Evolutionary conservation across 2,888 invertebrate genomes (phyloP), one percentile per base, ranked within the genome.

Genomic region (Laothoe populi): DNA sequence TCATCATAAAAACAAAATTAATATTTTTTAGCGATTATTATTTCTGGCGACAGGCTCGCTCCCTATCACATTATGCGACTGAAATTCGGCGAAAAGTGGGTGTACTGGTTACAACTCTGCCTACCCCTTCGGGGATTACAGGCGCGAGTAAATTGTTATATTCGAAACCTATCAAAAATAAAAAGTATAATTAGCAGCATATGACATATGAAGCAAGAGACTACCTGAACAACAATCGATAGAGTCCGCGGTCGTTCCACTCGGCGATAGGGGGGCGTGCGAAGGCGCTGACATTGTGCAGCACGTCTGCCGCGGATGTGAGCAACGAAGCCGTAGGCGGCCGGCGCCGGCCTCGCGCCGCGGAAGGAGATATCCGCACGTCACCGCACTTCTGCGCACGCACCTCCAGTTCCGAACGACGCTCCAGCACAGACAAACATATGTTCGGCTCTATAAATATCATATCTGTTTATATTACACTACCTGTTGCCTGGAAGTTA

Each of bases 241-340:
- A 91, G 1, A 92, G 65, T 31, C 91, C 92, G 49, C 75, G 77
- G 53, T 88, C 89, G 64, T 90, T 91, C 90, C 92, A 92, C 21
- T 67, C 70, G 61, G 81, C 82, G 4, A 90, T 74, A 0, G 90
- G 90, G 42, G 86, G 86, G 35, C 73, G 74, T 13, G 72, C 70
- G 64, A 86, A 87, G 1, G 71, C 79, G 66, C 77, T 78, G 19
- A 87, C 68, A 63, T 92, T 92, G 63, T 85, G 81, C 3, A 92
- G 62, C 2, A 82, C 81, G 42, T 88, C 84, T 0, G 90, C 85
- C 13, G 86, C 24, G 0, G 86, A 71, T 0, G 79, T 72, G 19
- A 92, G 81, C 4, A 92, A 70, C 2, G 72, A 70, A 4, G 86
- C 74, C 0, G 88, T 84, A 0, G 90, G 88, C 4, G 88, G 84